Percentiles rank a stretch among this genome's conserved stretches.
Conservation (phyloP, 1,140 invertebrate genomes). For the Drosophila burlai region DNA sequence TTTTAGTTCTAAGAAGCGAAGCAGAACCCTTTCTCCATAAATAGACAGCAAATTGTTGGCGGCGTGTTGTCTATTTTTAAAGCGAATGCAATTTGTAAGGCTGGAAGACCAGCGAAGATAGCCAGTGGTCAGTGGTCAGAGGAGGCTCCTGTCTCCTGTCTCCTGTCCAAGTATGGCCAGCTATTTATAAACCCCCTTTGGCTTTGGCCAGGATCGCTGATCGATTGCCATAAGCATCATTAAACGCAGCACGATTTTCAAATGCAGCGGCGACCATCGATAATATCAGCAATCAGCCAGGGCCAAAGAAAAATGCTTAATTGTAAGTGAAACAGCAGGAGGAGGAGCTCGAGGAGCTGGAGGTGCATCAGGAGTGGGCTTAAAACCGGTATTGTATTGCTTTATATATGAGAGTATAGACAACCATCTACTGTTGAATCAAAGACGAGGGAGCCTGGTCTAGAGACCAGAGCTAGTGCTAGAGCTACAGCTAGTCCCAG, state of each 20-base stretch:
- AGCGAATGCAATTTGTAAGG: conserved; percentile 60
- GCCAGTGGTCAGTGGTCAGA: not conserved
- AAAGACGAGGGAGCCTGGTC: not conserved
- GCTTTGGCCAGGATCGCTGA: conserved; percentile 41
- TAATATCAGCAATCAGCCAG: conserved; percentile 58
- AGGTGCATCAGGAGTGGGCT: conserved; percentile 2
- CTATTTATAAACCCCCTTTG: conserved; percentile 38
- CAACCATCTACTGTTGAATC: conserved; percentile 17
- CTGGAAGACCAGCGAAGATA: not conserved
- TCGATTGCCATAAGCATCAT: conserved; percentile 60
- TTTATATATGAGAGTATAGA: not conserved
- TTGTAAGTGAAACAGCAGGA: conserved; percentile 30
- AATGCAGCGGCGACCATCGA: conserved; percentile 39
- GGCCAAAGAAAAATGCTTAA: conserved; percentile 59
- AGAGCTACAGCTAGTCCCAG: not conserved
- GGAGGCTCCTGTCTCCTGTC: not conserved
- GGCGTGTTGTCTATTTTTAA: conserved; percentile 53
- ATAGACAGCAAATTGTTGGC: conserved; percentile 52
- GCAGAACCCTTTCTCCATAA: conserved; percentile 57
- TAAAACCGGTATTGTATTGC: conserved; percentile 9
- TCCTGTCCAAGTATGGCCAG: not conserved
- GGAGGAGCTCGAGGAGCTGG: not conserved
- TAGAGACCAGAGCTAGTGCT: not conserved
- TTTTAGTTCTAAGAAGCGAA: conserved; percentile 56
- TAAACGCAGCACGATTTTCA: conserved; percentile 63